Conservation (phyloP, 2,113 vertebrate species). For the Asarcornis scutulata region DNA sequence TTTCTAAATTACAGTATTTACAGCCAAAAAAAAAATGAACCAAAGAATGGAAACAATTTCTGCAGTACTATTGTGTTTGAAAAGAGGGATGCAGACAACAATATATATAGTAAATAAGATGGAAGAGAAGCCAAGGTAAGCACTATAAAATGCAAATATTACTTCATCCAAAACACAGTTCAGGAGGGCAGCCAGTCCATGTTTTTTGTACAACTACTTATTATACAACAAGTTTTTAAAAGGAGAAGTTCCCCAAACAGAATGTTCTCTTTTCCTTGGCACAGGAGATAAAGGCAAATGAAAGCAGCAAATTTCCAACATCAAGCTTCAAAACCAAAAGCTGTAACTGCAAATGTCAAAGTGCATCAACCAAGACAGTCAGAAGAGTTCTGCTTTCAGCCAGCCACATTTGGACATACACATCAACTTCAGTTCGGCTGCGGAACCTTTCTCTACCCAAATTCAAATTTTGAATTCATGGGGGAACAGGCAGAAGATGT, state of each 20-base stretch:
- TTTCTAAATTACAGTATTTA: neutral
- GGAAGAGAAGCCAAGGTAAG: conserved; percentile 31
- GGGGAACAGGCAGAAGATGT: neutral
- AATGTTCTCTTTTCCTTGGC: neutral
- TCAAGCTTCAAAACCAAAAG: neutral
- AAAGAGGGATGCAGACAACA: conserved; percentile 11
- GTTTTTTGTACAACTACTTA: neutral
- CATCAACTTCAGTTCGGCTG: neutral
- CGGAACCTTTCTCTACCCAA: neutral
- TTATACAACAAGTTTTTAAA: neutral
- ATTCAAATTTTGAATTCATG: neutral
- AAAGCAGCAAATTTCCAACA: neutral
- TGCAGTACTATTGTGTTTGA: neutral
- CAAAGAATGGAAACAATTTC: neutral
- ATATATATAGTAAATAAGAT: neutral
- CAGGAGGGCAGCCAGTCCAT: neutral
- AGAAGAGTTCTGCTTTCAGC: neutral
- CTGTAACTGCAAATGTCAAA: neutral
- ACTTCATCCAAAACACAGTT: conserved; percentile 4
- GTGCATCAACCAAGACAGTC: neutral
- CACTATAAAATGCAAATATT: conserved; percentile 25
- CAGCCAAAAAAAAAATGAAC: neutral
- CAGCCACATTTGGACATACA: neutral
- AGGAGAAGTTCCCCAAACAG: neutral
- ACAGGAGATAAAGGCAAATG: neutral